phyloP scores from a whole-genome alignment of 2,888 invertebrate species.

The Icerya purchasi region DNA sequence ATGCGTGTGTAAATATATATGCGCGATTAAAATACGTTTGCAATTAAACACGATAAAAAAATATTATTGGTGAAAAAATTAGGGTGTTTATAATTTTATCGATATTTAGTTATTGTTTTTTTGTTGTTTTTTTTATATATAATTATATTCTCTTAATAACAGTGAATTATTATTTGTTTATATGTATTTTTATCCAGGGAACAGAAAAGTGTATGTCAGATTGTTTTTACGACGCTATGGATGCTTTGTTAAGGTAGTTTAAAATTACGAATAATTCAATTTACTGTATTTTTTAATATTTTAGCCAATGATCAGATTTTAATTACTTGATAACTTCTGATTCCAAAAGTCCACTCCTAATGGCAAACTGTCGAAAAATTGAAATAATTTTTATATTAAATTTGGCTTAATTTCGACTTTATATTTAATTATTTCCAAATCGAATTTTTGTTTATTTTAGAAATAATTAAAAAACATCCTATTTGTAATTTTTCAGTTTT shows the following conservation, averaged over 20 bases:
- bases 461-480: background rate
- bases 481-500: background rate
- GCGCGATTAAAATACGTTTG: background rate
- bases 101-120: background rate
- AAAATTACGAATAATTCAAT: too few relatives aligned
- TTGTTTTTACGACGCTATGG: constrained; percentile 47
- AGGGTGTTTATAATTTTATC: background rate
- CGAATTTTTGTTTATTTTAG: background rate
- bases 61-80: background rate
- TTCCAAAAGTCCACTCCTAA: too few relatives aligned
- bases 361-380: too few relatives aligned
- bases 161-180: background rate
- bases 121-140: background rate
- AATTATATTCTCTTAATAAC: background rate
- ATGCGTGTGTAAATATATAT: too few relatives aligned
- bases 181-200: constrained; percentile 26
- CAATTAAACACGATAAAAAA: background rate
- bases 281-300: background rate
- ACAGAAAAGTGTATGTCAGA: constrained; percentile 38
- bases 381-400: too few relatives aligned
- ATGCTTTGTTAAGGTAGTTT: constrained; percentile 35
- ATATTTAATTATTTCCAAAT: too few relatives aligned
- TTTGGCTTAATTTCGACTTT: too few relatives aligned
- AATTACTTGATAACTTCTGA: too few relatives aligned
- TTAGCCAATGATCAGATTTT: background rate